Conservation (phyloP, 2,888 invertebrate species). For the Drosophila buzzatii region DNA sequence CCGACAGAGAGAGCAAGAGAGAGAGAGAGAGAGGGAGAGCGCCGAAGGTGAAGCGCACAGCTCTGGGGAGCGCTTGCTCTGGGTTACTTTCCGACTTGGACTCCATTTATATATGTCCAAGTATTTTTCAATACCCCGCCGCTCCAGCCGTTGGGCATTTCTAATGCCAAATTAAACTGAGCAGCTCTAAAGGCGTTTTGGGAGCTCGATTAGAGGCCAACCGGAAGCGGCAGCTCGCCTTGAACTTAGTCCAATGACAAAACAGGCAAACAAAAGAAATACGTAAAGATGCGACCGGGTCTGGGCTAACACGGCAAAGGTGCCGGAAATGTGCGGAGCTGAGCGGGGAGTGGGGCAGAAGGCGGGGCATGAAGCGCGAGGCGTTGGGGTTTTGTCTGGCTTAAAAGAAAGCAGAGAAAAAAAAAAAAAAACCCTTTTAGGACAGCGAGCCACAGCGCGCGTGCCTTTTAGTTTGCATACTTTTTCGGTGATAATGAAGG, state of each 20-base stretch:
- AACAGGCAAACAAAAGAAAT: slow-evolving; percentile 38
- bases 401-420: neutral
- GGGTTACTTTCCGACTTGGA: slow-evolving; percentile 37
- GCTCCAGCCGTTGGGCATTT: slow-evolving; percentile 18
- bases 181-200: slow-evolving; percentile 61
- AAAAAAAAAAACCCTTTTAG: slow-evolving; percentile 43
- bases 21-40: neutral
- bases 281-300: slow-evolving; percentile 40
- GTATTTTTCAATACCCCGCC: slow-evolving; percentile 46
- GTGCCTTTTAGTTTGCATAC: slow-evolving; percentile 73
- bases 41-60: slow-evolving; percentile 6
- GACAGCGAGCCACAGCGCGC: slow-evolving; percentile 33
- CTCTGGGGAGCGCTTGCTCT: slow-evolving; percentile 27
- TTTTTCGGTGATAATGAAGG: slow-evolving; percentile 72
- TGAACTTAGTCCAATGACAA: slow-evolving; percentile 46
- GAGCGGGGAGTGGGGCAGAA: too few relatives aligned
- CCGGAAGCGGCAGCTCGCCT: slow-evolving; percentile 40
- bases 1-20: neutral
- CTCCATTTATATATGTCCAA: slow-evolving; percentile 63
- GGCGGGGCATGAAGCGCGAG: too few relatives aligned
- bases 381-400: slow-evolving; percentile 1
- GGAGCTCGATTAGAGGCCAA: slow-evolving; percentile 61
- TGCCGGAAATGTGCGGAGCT: neutral
- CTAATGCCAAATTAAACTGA: slow-evolving; percentile 64
- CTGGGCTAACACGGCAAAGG: neutral